Percentiles rank a stretch among this genome's conserved stretches.
These are phyloP conservation scores for Eulemur macaco DNA, from an alignment of 2,113 vertebrate genomes.

Conservation along the genomic window DNA sequence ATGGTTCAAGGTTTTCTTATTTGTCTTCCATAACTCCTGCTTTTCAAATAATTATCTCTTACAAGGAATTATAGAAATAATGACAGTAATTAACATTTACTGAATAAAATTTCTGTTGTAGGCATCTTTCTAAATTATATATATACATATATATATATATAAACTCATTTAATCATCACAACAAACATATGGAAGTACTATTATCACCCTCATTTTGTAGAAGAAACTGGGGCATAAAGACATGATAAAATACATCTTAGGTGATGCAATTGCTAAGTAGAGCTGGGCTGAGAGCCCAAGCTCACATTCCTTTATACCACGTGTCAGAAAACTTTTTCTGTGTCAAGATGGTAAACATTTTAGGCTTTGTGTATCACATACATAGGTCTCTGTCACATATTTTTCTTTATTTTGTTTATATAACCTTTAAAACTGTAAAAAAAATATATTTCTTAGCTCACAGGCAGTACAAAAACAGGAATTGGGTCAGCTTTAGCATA, in stretches of 20 bases:
- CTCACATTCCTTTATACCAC: neutral
- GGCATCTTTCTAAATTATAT: neutral
- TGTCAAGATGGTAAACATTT: neutral
- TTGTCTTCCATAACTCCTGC: neutral
- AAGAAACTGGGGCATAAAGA: neutral
- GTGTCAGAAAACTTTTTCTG: neutral
- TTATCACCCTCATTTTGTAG: neutral
- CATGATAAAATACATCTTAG: neutral
- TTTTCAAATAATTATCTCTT: slow-evolving; percentile 12
- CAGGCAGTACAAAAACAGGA: neutral
- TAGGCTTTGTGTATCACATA: neutral
- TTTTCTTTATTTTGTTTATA: slow-evolving; percentile 5
- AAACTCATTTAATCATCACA: slow-evolving; percentile 13
- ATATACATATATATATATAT: neutral
- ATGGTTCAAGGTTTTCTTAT: neutral
- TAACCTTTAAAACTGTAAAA: neutral
- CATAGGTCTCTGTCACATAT: neutral
- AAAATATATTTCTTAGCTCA: neutral
- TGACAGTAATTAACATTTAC: neutral
- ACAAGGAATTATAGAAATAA: neutral
- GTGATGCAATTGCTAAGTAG: neutral
- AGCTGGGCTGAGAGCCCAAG: neutral
- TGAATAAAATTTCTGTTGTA: neutral
- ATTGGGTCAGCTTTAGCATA: neutral
- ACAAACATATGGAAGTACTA: neutral